These are phyloP conservation scores for Petrocephalus schoutedeni DNA, from an alignment of 2,797 vertebrate genomes.

Conservation along the genomic window DNA sequence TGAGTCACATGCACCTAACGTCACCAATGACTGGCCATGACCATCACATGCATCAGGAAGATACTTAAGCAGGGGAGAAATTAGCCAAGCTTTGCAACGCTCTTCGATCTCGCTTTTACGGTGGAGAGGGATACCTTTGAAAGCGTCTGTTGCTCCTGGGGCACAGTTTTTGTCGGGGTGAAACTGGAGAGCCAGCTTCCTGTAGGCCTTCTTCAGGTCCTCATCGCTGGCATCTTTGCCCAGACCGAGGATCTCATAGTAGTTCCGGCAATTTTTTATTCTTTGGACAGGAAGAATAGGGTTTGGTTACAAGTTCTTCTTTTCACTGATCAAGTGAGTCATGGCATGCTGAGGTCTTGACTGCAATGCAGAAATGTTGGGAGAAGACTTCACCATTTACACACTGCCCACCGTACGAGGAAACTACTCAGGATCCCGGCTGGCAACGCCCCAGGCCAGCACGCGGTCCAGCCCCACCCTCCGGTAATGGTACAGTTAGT, in stretches of 20 bases:
- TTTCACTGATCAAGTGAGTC: not conserved
- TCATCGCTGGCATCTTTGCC: slow-evolving; percentile 77
- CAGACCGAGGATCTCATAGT: slow-evolving; percentile 89
- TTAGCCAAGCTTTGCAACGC: not conserved
- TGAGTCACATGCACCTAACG: no score
- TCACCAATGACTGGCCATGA: not conserved
- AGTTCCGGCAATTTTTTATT: slow-evolving; percentile 90
- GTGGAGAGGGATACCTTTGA: slow-evolving; percentile 81
- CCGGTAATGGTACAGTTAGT: not conserved
- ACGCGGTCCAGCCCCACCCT: not conserved
- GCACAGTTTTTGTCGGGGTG: slow-evolving; percentile 95
- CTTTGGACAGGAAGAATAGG: slow-evolving; percentile 49
- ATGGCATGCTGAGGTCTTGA: not conserved
- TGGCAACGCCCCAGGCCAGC: not conserved
- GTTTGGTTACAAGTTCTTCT: not conserved
- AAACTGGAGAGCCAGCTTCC: slow-evolving; percentile 88
- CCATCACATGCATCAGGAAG: not conserved
- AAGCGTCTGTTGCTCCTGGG: slow-evolving; percentile 91
- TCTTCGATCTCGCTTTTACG: not conserved
- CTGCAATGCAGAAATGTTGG: not conserved
- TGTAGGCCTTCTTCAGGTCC: slow-evolving; percentile 87
- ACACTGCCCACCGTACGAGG: not conserved
- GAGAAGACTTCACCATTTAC: not conserved
- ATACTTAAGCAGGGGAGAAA: not conserved
- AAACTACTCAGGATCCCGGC: not conserved